phyloP scores from a whole-genome alignment of 2,797 vertebrate species.

The Neosalanx taihuensis region DNA sequence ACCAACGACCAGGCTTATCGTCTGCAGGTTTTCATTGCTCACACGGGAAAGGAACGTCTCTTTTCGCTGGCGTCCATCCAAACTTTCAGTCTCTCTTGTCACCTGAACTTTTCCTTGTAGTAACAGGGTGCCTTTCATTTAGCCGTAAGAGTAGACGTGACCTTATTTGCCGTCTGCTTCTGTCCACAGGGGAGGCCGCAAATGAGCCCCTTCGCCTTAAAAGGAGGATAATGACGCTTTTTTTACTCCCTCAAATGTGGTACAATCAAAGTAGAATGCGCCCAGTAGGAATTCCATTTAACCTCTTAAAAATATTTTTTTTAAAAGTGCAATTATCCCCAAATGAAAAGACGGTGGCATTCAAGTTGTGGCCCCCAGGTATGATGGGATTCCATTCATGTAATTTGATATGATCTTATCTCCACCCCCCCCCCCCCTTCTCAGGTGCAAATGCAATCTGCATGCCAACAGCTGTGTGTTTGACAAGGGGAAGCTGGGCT shows the following conservation, averaged over 20 bases:
- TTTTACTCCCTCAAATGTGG: constrained; percentile 40
- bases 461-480: constrained; percentile 96
- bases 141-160: constrained; percentile 57
- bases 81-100: constrained; percentile 49
- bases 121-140: constrained; percentile 66
- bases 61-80: constrained; percentile 34
- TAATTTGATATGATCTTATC: constrained; percentile 6
- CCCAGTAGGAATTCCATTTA: constrained; percentile 60
- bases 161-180: constrained; percentile 56
- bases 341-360: background rate
- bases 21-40: background rate
- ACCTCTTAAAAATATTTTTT: constrained; percentile 43
- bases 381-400: background rate
- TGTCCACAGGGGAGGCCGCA: constrained; percentile 59
- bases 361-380: no score
- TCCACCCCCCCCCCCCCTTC: constrained; percentile 37
- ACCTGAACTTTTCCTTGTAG: constrained; percentile 56
- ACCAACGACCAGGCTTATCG: background rate
- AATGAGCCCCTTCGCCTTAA: constrained; percentile 60
- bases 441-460: constrained; percentile 98
- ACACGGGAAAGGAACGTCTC: constrained; percentile 52
- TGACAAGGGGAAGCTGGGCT: constrained; percentile 93
- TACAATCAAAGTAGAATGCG: constrained; percentile 51
- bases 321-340: background rate
- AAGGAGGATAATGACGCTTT: background rate